Evolutionary conservation across 2,888 invertebrate species (phyloP).

Genomic region (Noctua janthe): DNA sequence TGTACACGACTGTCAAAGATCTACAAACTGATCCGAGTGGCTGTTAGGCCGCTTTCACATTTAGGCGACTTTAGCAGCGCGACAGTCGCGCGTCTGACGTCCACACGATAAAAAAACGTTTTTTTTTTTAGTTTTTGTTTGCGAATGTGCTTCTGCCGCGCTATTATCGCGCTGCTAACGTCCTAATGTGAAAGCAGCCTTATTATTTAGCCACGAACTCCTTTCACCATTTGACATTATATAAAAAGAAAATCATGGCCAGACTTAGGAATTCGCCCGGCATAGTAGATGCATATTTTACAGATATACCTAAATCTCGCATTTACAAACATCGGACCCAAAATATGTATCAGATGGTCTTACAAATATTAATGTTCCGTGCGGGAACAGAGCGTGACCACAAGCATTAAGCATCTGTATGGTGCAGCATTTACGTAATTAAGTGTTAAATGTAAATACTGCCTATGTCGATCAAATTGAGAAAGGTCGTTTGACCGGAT

Average conservation of each 20-base stretch:
- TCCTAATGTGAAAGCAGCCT: no score
- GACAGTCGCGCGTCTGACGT: no score
- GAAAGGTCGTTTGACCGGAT: background rate
- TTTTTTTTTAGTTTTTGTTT: no score
- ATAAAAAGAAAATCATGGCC: background rate
- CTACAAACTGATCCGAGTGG: no score
- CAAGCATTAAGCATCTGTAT: no score
- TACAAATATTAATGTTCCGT: constrained; percentile 36
- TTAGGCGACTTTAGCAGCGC: no score
- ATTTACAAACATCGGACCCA: constrained; percentile 20
- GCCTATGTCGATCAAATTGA: background rate
- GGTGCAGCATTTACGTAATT: background rate
- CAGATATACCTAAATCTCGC: constrained; percentile 26
- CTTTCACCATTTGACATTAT: background rate
- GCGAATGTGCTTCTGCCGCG: no score
- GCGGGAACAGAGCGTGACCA: constrained; percentile 29
- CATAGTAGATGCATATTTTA: background rate
- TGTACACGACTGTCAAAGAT: no score
- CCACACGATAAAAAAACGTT: no score
- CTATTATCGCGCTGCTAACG: no score
- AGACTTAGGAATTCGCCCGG: background rate
- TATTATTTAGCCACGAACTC: no score
- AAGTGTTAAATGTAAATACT: constrained; percentile 1
- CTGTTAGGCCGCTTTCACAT: no score
- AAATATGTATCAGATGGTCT: constrained; percentile 7